Conservation (phyloP, 1,140 invertebrate genomes). For the Sinella curviseta region DNA sequence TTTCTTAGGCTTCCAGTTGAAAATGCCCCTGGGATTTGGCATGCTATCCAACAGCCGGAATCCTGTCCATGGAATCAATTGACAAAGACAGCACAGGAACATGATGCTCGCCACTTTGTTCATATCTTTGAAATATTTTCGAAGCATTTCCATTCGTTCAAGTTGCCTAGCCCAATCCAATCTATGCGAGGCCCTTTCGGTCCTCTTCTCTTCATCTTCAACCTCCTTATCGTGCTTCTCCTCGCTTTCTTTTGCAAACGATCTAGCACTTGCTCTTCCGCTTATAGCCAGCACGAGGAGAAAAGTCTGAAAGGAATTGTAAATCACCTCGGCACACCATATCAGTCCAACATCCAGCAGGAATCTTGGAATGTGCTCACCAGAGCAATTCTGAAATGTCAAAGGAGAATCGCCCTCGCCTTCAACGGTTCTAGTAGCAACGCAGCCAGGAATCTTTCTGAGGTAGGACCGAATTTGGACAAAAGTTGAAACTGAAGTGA, state of each 20-base stretch:
- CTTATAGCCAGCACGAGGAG: not conserved
- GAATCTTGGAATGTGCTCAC: no score
- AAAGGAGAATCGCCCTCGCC: no score
- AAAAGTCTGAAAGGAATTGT: not conserved
- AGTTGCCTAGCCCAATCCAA: not conserved
- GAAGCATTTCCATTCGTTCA: not conserved
- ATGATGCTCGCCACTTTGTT: not conserved
- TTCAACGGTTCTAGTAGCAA: no score
- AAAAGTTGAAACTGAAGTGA: no score
- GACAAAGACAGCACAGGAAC: not conserved
- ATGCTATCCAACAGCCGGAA: not conserved
- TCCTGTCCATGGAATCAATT: not conserved
- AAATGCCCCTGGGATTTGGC: not conserved
- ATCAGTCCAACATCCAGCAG: no score
- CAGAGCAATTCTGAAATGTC: no score
- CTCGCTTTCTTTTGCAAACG: not conserved
- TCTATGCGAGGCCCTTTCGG: no score
- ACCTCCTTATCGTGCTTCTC: no score
- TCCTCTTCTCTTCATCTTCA: no score
- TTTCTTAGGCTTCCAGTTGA: not conserved
- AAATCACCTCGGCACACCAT: not conserved
- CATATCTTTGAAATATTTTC: not conserved
- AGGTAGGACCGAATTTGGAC: no score
- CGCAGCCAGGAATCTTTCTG: no score
- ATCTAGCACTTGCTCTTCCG: not conserved